Conservation (phyloP, 2,113 vertebrate species). For the Nipponia nippon region DNA sequence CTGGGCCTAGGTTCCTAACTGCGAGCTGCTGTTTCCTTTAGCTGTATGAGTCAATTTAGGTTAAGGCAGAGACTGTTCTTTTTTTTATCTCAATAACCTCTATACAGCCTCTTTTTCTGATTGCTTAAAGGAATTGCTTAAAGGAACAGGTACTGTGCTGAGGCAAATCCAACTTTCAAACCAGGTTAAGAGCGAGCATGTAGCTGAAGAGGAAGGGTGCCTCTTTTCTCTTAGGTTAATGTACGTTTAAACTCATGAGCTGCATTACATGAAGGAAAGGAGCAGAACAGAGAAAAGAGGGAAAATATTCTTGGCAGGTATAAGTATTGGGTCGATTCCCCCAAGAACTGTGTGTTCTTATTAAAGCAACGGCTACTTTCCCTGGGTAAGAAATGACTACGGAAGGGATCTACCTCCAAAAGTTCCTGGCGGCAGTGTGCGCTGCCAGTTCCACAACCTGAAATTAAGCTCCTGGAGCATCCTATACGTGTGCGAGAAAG, state of each 20-base stretch:
- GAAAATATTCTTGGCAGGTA: neutral
- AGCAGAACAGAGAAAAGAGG: neutral
- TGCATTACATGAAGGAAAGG: neutral
- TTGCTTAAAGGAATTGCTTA: neutral
- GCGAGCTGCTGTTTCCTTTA: rapidly evolving
- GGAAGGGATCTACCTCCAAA: neutral
- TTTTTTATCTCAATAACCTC: neutral
- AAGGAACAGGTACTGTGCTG: neutral
- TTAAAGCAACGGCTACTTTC: neutral
- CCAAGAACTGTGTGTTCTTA: rapidly evolving
- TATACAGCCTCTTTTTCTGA: neutral
- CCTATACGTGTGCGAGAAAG: rapidly evolving
- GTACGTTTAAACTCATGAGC: neutral
- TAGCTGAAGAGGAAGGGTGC: neutral
- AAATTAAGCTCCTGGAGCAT: neutral
- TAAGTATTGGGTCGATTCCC: neutral
- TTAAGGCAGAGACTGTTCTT: neutral
- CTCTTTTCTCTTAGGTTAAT: neutral
- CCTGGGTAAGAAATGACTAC: rapidly evolving
- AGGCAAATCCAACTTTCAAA: neutral
- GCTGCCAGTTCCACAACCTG: neutral
- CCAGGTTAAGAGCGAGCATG: neutral
- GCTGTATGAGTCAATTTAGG: neutral
- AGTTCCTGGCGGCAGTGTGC: rapidly evolving
- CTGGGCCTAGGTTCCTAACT: neutral